Evolutionary conservation across 53 echinoderm and acorn worm genomes (phyloP).

Genomic region (Temnopleurus reevesii): DNA sequence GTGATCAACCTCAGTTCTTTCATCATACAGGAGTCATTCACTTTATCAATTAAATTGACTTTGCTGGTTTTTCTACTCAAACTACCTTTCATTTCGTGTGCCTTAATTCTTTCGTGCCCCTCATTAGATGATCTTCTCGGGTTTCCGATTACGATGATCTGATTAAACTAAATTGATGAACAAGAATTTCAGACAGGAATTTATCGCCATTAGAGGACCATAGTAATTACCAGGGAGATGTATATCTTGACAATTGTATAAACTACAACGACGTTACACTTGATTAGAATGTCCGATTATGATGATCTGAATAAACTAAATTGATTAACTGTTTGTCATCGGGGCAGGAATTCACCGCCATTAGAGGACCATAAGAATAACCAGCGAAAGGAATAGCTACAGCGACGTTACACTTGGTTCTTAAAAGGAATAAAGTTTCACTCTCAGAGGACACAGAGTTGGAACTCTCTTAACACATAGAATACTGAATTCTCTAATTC

Average conservation of each 20-base stretch:
- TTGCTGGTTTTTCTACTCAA: background rate
- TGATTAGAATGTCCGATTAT: too few species aligned
- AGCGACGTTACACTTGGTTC: background rate
- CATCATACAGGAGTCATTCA: background rate
- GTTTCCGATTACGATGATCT: background rate
- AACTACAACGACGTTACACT: too few species aligned
- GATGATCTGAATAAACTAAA: too few species aligned
- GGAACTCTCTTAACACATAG: too few species aligned
- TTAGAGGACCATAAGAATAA: too few species aligned
- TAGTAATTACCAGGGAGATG: too few species aligned
- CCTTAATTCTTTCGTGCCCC: conserved; percentile 44
- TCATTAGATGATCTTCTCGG: background rate
- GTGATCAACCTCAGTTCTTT: background rate
- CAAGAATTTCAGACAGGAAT: too few species aligned
- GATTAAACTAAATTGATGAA: too few species aligned
- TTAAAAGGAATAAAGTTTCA: background rate
- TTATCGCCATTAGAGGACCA: too few species aligned
- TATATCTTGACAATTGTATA: too few species aligned
- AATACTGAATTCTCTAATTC: too few species aligned
- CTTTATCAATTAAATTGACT: background rate
- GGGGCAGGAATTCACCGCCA: background rate
- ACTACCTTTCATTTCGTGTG: conserved; percentile 24
- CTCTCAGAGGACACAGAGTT: background rate
- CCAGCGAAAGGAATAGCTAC: too few species aligned
- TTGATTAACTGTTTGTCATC: conserved; percentile 6